Evolutionary conservation across 1,140 invertebrate species (phyloP).

Genomic region (Lethrus apterus): DNA sequence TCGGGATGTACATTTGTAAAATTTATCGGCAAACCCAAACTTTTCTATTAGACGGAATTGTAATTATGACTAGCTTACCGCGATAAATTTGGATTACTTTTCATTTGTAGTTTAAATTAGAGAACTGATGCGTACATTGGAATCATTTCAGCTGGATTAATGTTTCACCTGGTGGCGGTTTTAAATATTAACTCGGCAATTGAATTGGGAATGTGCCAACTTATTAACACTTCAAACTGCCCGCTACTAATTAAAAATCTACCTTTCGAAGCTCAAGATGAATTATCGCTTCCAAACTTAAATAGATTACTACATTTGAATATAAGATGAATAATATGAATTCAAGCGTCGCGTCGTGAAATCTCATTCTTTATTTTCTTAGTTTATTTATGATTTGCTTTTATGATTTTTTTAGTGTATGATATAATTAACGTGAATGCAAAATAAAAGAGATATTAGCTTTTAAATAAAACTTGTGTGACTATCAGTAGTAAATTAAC

Average conservation of each 20-base stretch:
- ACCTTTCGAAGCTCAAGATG: constrained; percentile 13
- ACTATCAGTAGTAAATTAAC: no score
- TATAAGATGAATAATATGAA: neutral
- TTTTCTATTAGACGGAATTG: constrained; percentile 3
- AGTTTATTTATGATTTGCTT: no score
- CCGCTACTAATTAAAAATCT: constrained; percentile 12
- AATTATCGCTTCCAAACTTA: constrained; percentile 10
- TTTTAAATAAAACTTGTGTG: constrained; percentile 6
- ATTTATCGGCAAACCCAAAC: constrained; percentile 11
- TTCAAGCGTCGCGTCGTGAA: neutral
- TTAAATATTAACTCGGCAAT: constrained; percentile 12
- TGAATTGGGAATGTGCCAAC: constrained; percentile 12
- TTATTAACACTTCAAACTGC: constrained; percentile 14
- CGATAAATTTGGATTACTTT: no score
- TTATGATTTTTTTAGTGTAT: no score
- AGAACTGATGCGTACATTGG: neutral
- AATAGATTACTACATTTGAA: constrained; percentile 5
- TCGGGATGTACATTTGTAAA: constrained; percentile 7
- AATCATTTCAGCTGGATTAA: constrained; percentile 6
- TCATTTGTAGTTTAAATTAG: neutral
- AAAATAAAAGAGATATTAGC: neutral
- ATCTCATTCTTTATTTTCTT: no score
- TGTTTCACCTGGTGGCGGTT: constrained; percentile 7
- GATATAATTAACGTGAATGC: no score
- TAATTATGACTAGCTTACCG: constrained; percentile 1